Base-by-base conservation (phyloP, 2,888 invertebrate species). In the Drosophila subsilvestris region DNA sequence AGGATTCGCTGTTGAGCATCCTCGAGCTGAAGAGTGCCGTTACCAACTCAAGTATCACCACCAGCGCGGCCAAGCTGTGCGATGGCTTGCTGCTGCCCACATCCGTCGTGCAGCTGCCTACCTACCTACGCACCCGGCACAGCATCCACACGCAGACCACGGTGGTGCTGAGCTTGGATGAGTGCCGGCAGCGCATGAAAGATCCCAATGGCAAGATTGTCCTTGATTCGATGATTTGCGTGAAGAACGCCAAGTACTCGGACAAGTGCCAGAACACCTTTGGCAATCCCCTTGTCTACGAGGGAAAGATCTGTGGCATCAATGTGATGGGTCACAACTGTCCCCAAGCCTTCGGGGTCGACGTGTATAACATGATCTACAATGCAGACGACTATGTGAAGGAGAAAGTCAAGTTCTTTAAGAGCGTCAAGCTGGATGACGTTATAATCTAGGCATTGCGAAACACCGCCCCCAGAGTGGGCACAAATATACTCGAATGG, bases 251-350 rank as follows among this genome's bases (percentile, higher is more conserved):
- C 6, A 53, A 25, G 18, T 3, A 1, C 0, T 37, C 60, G 5
- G 0, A 3, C 0, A 12, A 0, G 0, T 85, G 85, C 14, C 59
- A 67, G 37, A 12, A 18, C 0, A 61, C 56, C 17, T 7, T 51
- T 1, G 82, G 82, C 0, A 65, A 50, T 25, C 82, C 85, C 0
- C 62, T 81, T 0, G 29, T 85, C 7, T 18, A 58, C n/a, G 10
- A 70, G 0, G 61, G 53, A 4, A 12, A 20, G 18, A 49, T 85
- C 22, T 82, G 86, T 50, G 82, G 74, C 9, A 27, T 82, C 7
- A 85, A 82, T 42, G 1, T 82, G 1, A 3, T 55, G 20, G 82
- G 82, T 3, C 82, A 75, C 37, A 79, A 77, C 44, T 82, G 82
- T 22, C 71, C 77, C 0, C 1, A 5, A 0, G 7, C 7, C 3